Evolutionary conservation across 2,113 vertebrate genomes (phyloP).

Genomic region (Osmerus eperlanus): DNA sequence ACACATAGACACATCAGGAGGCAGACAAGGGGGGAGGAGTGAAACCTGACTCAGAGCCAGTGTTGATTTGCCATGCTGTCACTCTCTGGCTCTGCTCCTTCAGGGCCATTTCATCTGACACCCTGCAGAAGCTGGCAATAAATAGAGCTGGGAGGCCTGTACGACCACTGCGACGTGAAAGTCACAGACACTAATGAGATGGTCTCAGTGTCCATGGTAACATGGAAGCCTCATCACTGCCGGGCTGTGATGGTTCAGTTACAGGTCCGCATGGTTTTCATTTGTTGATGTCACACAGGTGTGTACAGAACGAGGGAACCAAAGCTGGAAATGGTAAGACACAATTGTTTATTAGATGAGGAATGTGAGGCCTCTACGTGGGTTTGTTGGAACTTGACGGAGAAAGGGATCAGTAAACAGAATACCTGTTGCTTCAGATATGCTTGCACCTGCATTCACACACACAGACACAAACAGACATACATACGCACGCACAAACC

Average conservation of each 20-base stretch:
- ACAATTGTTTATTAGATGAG: neutral
- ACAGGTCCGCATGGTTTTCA: too few relatives aligned
- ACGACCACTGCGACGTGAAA: constrained; percentile 27
- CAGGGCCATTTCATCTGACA: neutral
- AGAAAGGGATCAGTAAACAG: neutral
- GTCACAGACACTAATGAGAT: neutral
- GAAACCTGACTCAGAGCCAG: constrained; percentile 8
- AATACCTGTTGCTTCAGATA: neutral
- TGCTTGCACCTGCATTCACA: constrained; percentile 2
- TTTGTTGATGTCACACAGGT: too few relatives aligned
- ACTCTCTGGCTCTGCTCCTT: neutral
- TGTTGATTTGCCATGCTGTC: constrained; percentile 3
- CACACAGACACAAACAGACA: constrained; percentile 3
- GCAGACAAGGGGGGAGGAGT: neutral
- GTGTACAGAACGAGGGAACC: neutral
- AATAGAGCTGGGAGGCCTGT: constrained; percentile 5
- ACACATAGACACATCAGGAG: neutral
- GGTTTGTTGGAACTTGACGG: constrained; percentile 17
- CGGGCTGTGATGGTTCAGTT: neutral
- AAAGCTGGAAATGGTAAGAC: neutral
- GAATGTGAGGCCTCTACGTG: neutral
- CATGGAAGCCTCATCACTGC: neutral
- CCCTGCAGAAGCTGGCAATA: constrained; percentile 1
- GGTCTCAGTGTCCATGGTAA: neutral
- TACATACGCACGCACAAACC: neutral